Conservation (phyloP, 2,113 vertebrate species). For the Miniopterus natalensis region DNA sequence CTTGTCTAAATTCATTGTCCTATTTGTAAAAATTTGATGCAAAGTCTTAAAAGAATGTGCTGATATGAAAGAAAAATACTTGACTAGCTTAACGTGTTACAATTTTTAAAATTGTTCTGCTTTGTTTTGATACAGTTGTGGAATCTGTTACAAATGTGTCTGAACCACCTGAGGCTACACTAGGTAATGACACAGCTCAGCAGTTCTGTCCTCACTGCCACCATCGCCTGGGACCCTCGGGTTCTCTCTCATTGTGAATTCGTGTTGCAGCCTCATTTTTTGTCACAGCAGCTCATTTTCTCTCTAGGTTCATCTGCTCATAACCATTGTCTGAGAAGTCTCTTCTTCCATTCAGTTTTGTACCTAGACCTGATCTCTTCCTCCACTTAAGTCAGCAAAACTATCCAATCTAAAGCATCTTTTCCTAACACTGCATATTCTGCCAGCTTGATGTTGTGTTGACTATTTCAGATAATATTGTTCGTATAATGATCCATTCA, state of each 20-base stretch:
- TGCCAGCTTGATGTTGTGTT: background rate
- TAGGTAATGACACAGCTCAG: constrained; percentile 80
- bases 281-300: background rate
- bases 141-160: constrained; percentile 69
- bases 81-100: background rate
- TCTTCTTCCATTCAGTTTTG: background rate
- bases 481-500: background rate
- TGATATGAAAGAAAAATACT: background rate
- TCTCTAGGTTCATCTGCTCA: background rate
- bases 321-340: constrained; percentile 14
- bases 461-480: background rate
- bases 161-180: constrained; percentile 71
- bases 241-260: background rate
- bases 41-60: background rate
- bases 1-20: background rate
- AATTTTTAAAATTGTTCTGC: constrained; percentile 57
- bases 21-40: background rate
- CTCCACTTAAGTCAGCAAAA: background rate
- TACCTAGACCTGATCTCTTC: constrained; percentile 13
- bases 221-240: background rate
- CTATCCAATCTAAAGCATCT: background rate
- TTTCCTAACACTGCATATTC: background rate
- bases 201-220: background rate
- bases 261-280: background rate
- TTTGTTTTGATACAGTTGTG: constrained; percentile 79